Percentiles rank a stretch among this genome's conserved stretches.
Conservation (phyloP, 2,113 vertebrate species). For the human (Homo sapiens) region DNA sequence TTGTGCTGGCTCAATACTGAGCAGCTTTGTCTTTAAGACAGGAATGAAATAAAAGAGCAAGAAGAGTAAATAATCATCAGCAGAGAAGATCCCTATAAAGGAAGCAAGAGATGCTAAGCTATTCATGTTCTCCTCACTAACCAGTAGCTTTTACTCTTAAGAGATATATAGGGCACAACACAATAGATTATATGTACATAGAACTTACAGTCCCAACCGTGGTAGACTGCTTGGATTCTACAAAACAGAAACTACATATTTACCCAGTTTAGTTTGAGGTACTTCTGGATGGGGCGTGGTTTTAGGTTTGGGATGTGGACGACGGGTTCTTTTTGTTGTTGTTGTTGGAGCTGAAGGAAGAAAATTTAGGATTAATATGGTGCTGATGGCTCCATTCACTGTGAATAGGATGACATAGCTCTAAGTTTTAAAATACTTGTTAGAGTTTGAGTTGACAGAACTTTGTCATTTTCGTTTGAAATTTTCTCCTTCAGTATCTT, state of each 20-base stretch:
- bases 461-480: background rate
- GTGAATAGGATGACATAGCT: background rate
- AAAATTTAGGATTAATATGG: conserved; percentile 50
- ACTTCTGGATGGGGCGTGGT: conserved; percentile 78
- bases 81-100: background rate
- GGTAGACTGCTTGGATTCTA: background rate
- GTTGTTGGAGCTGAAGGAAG: conserved; percentile 53
- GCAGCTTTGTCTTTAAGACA: background rate
- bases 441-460: background rate
- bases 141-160: background rate
- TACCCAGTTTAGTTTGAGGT: conserved; percentile 82
- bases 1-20: background rate
- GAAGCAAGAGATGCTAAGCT: background rate
- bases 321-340: conserved; percentile 55
- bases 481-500: background rate
- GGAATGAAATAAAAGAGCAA: background rate
- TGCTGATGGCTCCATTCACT: background rate
- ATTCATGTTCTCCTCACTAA: background rate
- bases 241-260: conserved; percentile 69
- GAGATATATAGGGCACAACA: background rate
- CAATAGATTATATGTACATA: background rate
- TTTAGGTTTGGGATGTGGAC: conserved; percentile 80
- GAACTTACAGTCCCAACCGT: background rate
- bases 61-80: background rate
- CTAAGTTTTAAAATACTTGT: background rate